A percentile compares a stretch with the other conserved stretches of the same genome.
These are phyloP conservation scores for Tyria jacobaeae DNA, from an alignment of 2,888 invertebrate genomes.

Conservation along the genomic window DNA sequence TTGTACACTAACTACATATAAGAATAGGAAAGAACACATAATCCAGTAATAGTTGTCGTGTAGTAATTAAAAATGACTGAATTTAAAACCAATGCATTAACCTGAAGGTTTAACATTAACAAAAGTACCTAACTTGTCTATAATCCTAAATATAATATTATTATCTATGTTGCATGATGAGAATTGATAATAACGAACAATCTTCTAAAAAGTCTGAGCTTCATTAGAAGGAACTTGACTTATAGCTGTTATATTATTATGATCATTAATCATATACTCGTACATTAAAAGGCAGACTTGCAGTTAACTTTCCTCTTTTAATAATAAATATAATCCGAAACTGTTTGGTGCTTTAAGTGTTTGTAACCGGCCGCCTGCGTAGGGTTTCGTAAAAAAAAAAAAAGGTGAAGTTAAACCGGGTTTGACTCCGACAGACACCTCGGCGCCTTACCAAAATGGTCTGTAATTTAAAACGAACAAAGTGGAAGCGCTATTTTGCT, in stretches of 20 bases:
- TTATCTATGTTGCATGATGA: neutral
- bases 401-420: constrained; percentile 41
- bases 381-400: constrained; percentile 46
- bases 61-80: neutral
- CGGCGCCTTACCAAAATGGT: constrained; percentile 63
- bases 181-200: neutral
- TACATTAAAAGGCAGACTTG: neutral
- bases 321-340: neutral
- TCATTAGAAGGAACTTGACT: no score
- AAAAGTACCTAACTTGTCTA: neutral
- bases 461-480: constrained; percentile 26
- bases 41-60: neutral
- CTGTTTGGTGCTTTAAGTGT: neutral
- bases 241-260: no score
- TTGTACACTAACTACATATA: no score
- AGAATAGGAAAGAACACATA: no score
- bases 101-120: neutral
- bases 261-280: neutral
- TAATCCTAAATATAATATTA: no score
- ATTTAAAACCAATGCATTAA: neutral
- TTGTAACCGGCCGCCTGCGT: constrained; percentile 22
- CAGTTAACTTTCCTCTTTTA: neutral
- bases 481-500: neutral
- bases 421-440: constrained; percentile 61
- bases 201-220: neutral